Evolutionary conservation across 30 jellyfish, hydroid and myxozoan species (phyloP), one percentile per base, ranked within the genome.

Genomic region (Haliclystus octoradiatus): DNA sequence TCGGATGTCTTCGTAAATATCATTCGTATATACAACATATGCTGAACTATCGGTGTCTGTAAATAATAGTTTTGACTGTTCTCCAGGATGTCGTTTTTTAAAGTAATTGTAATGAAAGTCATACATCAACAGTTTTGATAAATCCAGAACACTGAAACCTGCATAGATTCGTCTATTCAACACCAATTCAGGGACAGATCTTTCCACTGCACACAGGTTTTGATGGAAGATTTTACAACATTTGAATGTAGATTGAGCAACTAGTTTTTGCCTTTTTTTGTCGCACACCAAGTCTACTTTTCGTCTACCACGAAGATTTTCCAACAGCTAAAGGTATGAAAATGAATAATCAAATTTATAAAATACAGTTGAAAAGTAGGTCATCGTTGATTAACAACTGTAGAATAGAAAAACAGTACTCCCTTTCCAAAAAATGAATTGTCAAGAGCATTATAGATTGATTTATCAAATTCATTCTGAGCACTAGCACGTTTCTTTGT

Each of bases 41-140:
- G n/a, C n/a, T n/a, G n/a, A n/a, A 46, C 52, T 1, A 52, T 83
- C 95, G 0, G 95, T 83, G 33, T 76, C 95, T n/a, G 87, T 84
- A 46, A 71, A 75, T 34, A 74, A 66, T 2, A 84, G 66, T 25
- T 63, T 68, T 12, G 78, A 68, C 47, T 66, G 53, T 26, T 65
- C 46, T 0, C 31, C 65, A 73, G 73, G 66, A n/a, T 76, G 69
- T 29, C 49, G 33, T 52, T 46, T 68, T 9, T 73, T 82, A 35
- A 73, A 82, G 83, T 82, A 50, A 63, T 82, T 67, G 51, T n/a
- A n/a, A n/a, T n/a, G n/a, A n/a, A n/a, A n/a, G n/a, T n/a, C n/a
- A n/a, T n/a, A n/a, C n/a, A n/a, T 82, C 15, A 65, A 49, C 0
- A 51, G 25, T 61, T 73, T 82, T 50, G 91, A 73, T 19, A 82